Base-by-base conservation (phyloP, 2,888 invertebrate species). In the Invenusta paracnida region DNA sequence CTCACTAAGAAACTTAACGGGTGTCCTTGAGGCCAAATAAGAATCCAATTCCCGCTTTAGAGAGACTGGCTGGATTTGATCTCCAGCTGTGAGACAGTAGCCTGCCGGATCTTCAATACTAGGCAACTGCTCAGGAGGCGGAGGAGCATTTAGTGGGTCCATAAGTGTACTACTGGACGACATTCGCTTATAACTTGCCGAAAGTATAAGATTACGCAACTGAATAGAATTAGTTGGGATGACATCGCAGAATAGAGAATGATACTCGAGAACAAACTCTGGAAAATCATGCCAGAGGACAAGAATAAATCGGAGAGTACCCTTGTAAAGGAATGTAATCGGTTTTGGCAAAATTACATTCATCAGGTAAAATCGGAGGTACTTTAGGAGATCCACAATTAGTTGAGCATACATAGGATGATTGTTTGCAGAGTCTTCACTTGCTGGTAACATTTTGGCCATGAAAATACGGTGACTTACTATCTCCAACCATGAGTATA, bases 121-220 rank as follows among this genome's bases (percentile, higher is more conserved):
- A 29, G n/a, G n/a, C 27, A 85, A 29, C n/a, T 81, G 85, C 25
- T 85, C 85, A 17, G 28, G 23, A 27, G 85, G 48, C 1, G 83
- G 30, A 23, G 83, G 83, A 31, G 85, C 48, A 29, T 86, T 84
- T 92, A 99, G 98, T 0, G 99, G 99, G 93, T 99, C 99, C 0
- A 99, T 99, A 82, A 99, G 93, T 0, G 98, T 93, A n/a, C n/a
- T n/a, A n/a, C n/a, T n/a, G n/a, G n/a, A n/a, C 98, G 99, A 99
- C 90, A 96, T 97, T 83, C 98, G 93, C 31, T 86, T 86, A 11
- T 99, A 99, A 91, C 98, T 99, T 0, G 99, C 99, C 0, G 98
- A 97, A 87, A 99, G 93, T 85, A 99, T 97, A 86, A 99, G 93
- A 91, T 99, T 99, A 84, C 99, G 94, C 96, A 99, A 96, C 91